These are phyloP conservation scores for Danionella cerebrum DNA, from an alignment of 2,113 vertebrate species.

Conservation along the genomic window DNA sequence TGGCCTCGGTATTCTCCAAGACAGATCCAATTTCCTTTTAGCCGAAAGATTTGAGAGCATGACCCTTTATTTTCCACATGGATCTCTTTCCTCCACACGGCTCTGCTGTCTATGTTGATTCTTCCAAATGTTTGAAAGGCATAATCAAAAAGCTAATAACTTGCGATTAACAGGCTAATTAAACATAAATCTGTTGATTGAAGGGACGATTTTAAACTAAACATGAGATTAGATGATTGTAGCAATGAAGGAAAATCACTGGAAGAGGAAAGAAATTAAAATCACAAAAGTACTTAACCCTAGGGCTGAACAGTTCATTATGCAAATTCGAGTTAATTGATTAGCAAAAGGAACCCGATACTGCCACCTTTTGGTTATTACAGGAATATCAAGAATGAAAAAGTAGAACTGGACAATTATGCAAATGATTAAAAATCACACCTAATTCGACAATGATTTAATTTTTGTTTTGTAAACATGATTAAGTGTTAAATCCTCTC, in stretches of 20 bases:
- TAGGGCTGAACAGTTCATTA: neutral
- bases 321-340: neutral
- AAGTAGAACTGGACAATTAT: neutral
- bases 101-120: neutral
- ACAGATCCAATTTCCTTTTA: neutral
- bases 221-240: neutral
- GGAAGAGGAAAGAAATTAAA: too few relatives aligned
- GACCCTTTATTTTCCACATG: neutral
- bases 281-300: too few relatives aligned
- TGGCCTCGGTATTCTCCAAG: neutral
- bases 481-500: too few relatives aligned
- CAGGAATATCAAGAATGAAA: neutral
- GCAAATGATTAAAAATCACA: too few relatives aligned
- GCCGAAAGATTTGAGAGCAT: constrained; percentile 7
- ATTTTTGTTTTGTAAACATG: too few relatives aligned
- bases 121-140: neutral
- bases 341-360: neutral
- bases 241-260: too few relatives aligned
- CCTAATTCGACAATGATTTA: too few relatives aligned
- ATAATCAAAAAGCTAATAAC: neutral
- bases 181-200: neutral
- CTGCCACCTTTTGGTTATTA: neutral
- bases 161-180: neutral
- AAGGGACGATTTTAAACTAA: neutral
- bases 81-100: neutral